A percentile compares a stretch with the other conserved stretches of the same genome.
These are phyloP conservation scores for Halcyon badia DNA, from an alignment of 2,797 vertebrate genomes.

Conservation along the genomic window DNA sequence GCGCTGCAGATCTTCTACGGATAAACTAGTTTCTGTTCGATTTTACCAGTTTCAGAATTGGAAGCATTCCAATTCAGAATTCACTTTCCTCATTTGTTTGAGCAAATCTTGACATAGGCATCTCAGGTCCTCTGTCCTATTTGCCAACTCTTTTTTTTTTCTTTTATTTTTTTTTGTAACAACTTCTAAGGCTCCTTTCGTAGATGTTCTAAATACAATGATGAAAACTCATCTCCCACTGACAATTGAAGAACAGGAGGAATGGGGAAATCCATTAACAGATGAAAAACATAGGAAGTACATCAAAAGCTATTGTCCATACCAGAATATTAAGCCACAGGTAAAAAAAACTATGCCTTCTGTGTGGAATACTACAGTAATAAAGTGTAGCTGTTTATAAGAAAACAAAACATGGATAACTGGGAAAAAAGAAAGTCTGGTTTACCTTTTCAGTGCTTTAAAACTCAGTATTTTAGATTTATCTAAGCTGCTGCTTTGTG, in stretches of 20 bases:
- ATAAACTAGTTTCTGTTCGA: not conserved
- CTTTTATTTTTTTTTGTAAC: not conserved
- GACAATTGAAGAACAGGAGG: slow-evolving; percentile 92
- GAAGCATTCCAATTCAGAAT: not conserved
- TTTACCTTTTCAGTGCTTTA: not conserved
- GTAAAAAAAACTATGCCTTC: slow-evolving; percentile 75
- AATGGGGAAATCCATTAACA: slow-evolving; percentile 92
- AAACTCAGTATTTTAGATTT: not conserved
- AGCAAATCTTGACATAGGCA: not conserved
- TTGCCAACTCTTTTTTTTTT: not conserved
- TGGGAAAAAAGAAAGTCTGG: not conserved
- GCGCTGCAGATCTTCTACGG: not conserved
- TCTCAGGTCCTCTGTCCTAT: not conserved
- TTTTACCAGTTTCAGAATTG: not conserved
- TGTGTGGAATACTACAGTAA: not conserved
- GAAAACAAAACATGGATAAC: not conserved
- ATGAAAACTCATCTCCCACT: slow-evolving; percentile 88
- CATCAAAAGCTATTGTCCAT: slow-evolving; percentile 93
- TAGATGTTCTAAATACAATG: slow-evolving; percentile 94
- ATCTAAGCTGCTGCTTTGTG: not conserved
- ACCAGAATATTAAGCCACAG: slow-evolving; percentile 93
- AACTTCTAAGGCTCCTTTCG: slow-evolving; percentile 89
- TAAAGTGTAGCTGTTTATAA: not conserved
- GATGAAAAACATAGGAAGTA: slow-evolving; percentile 82
- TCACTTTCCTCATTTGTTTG: not conserved